phyloP scores from a whole-genome alignment of 2,113 vertebrate species.

The Tricholaema leucomelas region DNA sequence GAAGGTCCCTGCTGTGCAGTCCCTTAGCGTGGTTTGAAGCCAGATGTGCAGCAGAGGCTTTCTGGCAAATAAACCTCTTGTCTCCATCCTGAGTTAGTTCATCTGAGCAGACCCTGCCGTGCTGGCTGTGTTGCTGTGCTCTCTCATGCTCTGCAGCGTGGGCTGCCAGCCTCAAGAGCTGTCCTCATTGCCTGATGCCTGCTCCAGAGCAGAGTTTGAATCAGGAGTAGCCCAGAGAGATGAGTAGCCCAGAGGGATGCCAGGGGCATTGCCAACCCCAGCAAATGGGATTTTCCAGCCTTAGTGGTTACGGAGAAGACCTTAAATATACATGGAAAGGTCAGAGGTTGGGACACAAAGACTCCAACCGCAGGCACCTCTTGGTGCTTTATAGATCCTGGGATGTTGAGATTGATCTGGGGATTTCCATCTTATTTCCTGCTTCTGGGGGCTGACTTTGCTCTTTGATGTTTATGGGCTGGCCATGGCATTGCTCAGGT shows the following conservation, averaged over 20 bases:
- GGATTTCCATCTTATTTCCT: not conserved
- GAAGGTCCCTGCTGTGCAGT: not conserved
- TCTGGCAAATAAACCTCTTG: not conserved
- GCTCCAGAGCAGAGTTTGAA: not conserved
- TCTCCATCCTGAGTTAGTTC: not conserved
- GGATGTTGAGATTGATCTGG: not conserved
- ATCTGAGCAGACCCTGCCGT: not conserved
- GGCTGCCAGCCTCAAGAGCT: not conserved
- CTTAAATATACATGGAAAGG: not conserved
- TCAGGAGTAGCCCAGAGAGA: not conserved
- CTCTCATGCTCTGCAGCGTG: too few species aligned
- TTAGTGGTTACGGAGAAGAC: not conserved
- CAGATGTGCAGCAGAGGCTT: not conserved
- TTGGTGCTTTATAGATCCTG: not conserved
- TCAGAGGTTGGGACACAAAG: not conserved
- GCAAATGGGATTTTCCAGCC: not conserved
- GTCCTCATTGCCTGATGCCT: not conserved
- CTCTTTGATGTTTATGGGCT: not conserved
- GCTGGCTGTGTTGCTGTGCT: too few species aligned
- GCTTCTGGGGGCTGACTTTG: not conserved
- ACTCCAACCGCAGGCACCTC: not conserved
- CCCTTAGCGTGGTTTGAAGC: not conserved
- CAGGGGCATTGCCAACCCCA: not conserved
- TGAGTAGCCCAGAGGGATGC: not conserved
- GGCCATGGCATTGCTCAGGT: not conserved